Percentiles rank a stretch among this genome's conserved stretches.
Conservation (phyloP, 2,797 vertebrate species). For the Squalus acanthias region DNA sequence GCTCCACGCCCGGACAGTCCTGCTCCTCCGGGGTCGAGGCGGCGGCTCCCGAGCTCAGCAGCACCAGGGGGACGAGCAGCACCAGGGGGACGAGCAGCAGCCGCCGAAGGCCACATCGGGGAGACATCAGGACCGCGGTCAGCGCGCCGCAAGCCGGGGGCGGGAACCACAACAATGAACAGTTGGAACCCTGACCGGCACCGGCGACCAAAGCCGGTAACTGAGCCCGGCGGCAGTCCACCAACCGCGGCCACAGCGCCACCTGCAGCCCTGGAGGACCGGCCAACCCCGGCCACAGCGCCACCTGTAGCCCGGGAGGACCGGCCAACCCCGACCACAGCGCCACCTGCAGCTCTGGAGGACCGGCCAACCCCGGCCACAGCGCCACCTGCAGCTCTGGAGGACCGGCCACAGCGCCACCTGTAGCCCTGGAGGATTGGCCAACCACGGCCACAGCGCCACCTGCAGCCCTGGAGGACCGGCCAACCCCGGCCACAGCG, state of each 20-base stretch:
- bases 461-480: not conserved
- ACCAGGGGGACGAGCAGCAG: constrained; percentile 52
- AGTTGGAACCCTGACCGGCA: no score
- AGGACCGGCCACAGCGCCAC: no score
- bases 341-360: constrained; percentile 42
- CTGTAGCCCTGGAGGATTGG: not conserved
- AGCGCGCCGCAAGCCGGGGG: constrained; percentile 37
- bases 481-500: constrained; percentile 36
- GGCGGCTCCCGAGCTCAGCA: constrained; percentile 50
- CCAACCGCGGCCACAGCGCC: not conserved
- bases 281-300: not conserved
- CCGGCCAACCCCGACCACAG: constrained; percentile 32
- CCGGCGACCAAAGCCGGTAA: not conserved
- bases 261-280: constrained; percentile 38
- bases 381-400: not conserved
- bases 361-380: constrained; percentile 31
- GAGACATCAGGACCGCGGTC: constrained; percentile 44
- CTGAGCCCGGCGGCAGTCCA: not conserved
- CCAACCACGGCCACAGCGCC: not conserved
- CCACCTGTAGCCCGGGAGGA: constrained; percentile 38
- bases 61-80: constrained; percentile 46
- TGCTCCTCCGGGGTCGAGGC: constrained; percentile 43
- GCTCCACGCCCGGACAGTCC: constrained; percentile 44
- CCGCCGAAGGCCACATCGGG: constrained; percentile 50
- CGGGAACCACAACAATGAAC: constrained; percentile 42